These are phyloP conservation scores for Stenolophus ochropezus DNA, from an alignment of 2,888 invertebrate species.

Conservation along the genomic window DNA sequence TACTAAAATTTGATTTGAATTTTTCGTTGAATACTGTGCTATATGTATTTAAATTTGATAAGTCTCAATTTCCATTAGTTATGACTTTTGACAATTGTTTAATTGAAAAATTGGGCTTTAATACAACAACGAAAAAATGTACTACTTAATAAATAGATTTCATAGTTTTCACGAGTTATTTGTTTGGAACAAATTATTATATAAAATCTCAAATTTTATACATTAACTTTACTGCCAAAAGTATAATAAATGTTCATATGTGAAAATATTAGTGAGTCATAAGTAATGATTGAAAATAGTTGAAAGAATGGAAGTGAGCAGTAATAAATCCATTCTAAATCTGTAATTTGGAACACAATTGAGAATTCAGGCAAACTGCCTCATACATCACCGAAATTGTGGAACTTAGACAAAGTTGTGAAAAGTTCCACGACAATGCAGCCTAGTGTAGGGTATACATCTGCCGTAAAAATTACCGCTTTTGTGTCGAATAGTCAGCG, in stretches of 20 bases:
- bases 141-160: too few relatives aligned
- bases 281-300: not conserved
- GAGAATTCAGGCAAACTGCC: not conserved
- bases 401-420: conserved; percentile 40
- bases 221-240: too few relatives aligned
- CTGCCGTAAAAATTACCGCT: conserved; percentile 51
- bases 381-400: conserved; percentile 36
- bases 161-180: too few relatives aligned
- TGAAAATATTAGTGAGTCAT: not conserved
- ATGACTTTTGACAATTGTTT: too few relatives aligned
- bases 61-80: too few relatives aligned
- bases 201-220: too few relatives aligned
- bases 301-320: not conserved
- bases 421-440: conserved; percentile 20
- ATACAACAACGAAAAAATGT: too few relatives aligned
- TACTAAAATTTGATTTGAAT: too few relatives aligned
- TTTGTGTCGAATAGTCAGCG: conserved; percentile 40
- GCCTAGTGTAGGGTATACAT: conserved; percentile 36
- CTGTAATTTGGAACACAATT: conserved; percentile 30
- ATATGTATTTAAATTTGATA: too few relatives aligned
- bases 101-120: too few relatives aligned
- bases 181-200: too few relatives aligned
- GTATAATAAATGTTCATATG: not conserved
- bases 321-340: not conserved
- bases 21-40: too few relatives aligned